Percentiles rank a stretch among this genome's conserved stretches.
Evolutionary conservation across 2,113 vertebrate genomes (phyloP).

Genomic region (Pelodiscus sinensis): DNA sequence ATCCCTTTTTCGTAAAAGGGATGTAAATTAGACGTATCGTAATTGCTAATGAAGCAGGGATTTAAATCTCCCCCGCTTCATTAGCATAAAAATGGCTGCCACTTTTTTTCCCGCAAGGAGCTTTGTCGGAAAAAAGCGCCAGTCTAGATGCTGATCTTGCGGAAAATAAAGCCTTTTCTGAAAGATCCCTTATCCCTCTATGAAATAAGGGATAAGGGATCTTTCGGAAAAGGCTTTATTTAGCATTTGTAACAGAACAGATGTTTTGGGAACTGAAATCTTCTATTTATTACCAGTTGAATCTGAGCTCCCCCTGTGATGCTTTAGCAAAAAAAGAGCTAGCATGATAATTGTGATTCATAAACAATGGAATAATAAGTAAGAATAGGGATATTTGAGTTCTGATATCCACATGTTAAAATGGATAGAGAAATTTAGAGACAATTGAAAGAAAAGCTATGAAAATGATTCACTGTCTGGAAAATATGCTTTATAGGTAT

Average conservation of each 20-base stretch:
- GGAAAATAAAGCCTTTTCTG: no score
- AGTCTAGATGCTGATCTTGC: no score
- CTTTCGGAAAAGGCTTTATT: no score
- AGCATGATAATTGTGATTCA: background rate
- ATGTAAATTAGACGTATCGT: no score
- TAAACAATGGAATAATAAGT: conserved; percentile 51
- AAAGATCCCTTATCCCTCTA: no score
- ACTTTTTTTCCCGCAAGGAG: no score
- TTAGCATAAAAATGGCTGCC: no score
- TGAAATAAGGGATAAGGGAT: no score
- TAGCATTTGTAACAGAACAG: background rate
- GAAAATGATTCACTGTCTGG: background rate
- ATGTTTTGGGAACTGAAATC: background rate
- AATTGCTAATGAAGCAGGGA: no score
- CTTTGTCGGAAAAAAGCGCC: no score
- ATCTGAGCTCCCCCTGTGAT: background rate
- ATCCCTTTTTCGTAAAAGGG: no score
- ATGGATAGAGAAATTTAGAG: conserved; percentile 45
- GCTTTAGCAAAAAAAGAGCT: conserved; percentile 7
- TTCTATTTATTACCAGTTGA: background rate
- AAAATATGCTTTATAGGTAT: conserved; percentile 9
- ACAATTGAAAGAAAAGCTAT: conserved; percentile 32
- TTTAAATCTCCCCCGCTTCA: no score
- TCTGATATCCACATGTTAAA: conserved; percentile 45
- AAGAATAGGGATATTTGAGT: conserved; percentile 30